Conservation (phyloP, 2,797 vertebrate genomes). For the Diplodus sargus region DNA sequence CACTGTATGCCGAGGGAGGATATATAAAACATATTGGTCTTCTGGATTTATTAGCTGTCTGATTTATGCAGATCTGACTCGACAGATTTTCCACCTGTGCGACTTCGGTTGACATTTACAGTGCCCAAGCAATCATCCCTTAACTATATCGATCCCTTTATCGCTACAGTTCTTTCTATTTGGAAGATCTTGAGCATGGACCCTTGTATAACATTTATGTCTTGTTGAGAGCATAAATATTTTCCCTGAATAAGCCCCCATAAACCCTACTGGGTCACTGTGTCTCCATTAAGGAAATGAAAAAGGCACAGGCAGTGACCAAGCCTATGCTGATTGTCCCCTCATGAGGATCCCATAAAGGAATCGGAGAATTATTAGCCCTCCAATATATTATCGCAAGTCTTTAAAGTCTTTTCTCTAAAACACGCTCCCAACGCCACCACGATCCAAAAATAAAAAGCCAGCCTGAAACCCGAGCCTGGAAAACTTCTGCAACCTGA, state of each 20-base stretch:
- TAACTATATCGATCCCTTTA: slow-evolving; percentile 44
- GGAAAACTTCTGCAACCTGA: slow-evolving; percentile 58
- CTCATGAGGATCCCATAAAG: slow-evolving; percentile 73
- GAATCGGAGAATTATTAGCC: slow-evolving; percentile 64
- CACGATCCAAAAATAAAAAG: slow-evolving; percentile 55
- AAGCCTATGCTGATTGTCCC: slow-evolving; percentile 64
- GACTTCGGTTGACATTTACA: slow-evolving; percentile 47
- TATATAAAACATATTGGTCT: slow-evolving; percentile 61
- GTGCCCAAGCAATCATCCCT: slow-evolving; percentile 52
- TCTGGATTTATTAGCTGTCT: slow-evolving; percentile 67
- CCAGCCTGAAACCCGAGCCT: slow-evolving; percentile 53
- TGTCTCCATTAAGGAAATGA: slow-evolving; percentile 81
- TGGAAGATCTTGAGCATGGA: slow-evolving; percentile 39
- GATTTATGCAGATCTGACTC: slow-evolving; percentile 70
- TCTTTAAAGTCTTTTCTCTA: slow-evolving; percentile 49
- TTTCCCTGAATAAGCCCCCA: slow-evolving; percentile 58
- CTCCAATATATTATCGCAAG: slow-evolving; percentile 53
- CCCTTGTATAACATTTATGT: slow-evolving; percentile 61
- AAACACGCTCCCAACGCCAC: slow-evolving; percentile 7
- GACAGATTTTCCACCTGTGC: slow-evolving; percentile 52
- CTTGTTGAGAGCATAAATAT: slow-evolving; percentile 67
- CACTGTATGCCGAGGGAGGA: slow-evolving; percentile 39
- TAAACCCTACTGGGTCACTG: slow-evolving; percentile 64
- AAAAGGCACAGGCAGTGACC: slow-evolving; percentile 61
- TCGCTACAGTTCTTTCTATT: slow-evolving; percentile 38